Conservation (phyloP, 2,888 invertebrate genomes). For the Drosophila falleni region DNA sequence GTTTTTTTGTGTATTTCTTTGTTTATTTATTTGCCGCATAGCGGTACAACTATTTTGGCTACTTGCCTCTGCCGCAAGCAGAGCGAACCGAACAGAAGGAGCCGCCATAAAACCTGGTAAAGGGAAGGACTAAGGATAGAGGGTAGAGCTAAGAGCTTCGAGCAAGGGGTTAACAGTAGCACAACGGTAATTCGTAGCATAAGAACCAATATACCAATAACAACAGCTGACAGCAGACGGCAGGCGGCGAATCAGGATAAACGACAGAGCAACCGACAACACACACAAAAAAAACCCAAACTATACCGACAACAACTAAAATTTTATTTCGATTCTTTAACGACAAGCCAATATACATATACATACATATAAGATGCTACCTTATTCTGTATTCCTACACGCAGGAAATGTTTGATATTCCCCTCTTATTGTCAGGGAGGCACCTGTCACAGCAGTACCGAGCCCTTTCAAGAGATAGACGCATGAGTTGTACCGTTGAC, state of each 20-base stretch:
- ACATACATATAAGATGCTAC: slow-evolving; percentile 22
- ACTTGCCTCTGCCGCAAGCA: slow-evolving; percentile 25
- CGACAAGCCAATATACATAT: slow-evolving; percentile 13
- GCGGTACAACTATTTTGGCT: slow-evolving; percentile 66
- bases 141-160: not conserved
- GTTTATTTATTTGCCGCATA: slow-evolving; percentile 61
- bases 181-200: slow-evolving; percentile 51
- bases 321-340: slow-evolving; percentile 42
- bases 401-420: slow-evolving; percentile 49
- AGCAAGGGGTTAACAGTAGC: slow-evolving; percentile 33
- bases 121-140: not conserved
- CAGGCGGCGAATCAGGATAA: slow-evolving; percentile 41
- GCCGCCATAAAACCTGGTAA: slow-evolving; percentile 12
- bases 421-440: slow-evolving; percentile 17
- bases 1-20: slow-evolving; percentile 34
- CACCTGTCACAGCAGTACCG: slow-evolving; percentile 45
- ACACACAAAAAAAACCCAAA: not conserved
- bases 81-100: slow-evolving; percentile 8
- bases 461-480: not conserved
- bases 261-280: slow-evolving; percentile 30
- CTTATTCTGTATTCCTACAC: not conserved
- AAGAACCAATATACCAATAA: slow-evolving; percentile 52
- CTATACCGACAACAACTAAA: slow-evolving; percentile 34
- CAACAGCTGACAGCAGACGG: slow-evolving; percentile 58
- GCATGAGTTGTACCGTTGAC: slow-evolving; percentile 25